phyloP scores from a whole-genome alignment of 92 coral and sea anemone species.

The Epizoanthus ramosus region DNA sequence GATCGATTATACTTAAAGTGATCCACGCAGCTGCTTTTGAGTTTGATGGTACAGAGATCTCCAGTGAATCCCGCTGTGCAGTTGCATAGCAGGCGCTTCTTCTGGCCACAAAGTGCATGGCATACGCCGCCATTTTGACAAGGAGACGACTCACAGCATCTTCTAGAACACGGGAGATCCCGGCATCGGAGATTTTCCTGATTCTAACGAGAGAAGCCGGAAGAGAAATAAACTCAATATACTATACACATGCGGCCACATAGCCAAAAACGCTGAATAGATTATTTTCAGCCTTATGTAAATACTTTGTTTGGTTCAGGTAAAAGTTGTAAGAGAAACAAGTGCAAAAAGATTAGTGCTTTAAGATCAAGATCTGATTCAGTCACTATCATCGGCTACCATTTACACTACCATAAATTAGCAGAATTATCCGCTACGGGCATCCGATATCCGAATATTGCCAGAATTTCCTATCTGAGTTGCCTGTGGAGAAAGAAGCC shows the following conservation, averaged over 20 bases:
- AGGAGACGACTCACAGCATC: no score
- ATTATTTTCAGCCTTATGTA: neutral
- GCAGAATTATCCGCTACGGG: no score
- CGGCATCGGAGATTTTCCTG: no score
- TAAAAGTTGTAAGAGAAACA: neutral
- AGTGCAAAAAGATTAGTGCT: constrained; percentile 8
- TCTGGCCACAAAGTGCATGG: no score
- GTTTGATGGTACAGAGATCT: neutral
- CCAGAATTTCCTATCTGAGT: neutral
- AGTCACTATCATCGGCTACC: neutral
- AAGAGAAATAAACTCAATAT: neutral
- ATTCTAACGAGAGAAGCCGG: neutral
- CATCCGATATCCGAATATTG: neutral
- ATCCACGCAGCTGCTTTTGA: no score
- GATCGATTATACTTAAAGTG: no score
- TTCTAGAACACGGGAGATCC: no score
- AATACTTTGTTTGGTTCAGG: neutral
- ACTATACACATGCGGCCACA: neutral
- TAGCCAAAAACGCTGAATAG: neutral
- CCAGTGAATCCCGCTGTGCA: neutral
- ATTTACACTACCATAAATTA: no score
- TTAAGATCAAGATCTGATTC: neutral
- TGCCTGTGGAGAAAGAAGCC: neutral
- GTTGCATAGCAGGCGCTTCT: no score
- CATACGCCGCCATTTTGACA: no score